phyloP scores from a whole-genome alignment of 2,113 vertebrate species.

The Plotosus lineatus region DNA sequence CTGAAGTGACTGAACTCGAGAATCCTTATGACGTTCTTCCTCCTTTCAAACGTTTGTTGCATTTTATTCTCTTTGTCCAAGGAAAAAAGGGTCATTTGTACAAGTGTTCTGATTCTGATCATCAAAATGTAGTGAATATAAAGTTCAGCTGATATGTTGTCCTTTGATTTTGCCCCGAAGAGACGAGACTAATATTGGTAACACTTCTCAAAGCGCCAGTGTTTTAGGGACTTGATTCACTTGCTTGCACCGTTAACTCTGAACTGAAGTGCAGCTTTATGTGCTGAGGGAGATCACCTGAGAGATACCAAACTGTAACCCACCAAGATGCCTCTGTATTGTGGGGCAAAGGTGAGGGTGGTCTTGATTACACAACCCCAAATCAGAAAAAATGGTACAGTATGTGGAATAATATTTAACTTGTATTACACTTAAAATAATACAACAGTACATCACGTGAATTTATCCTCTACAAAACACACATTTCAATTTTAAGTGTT shows the following conservation, averaged over 20 bases:
- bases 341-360: neutral
- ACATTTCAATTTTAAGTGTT: too few species aligned
- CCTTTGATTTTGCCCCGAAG: neutral
- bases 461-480: too few species aligned
- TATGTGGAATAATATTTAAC: too few species aligned
- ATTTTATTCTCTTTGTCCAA: neutral
- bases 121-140: neutral
- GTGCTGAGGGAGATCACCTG: neutral
- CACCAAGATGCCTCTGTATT: neutral
- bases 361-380: too few species aligned
- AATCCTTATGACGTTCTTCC: constrained; percentile 67
- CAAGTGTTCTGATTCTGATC: neutral
- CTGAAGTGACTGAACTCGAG: constrained; percentile 43
- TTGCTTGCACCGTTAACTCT: neutral
- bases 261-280: neutral
- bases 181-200: neutral
- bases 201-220: neutral
- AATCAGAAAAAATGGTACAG: too few species aligned
- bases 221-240: neutral
- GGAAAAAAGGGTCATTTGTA: neutral
- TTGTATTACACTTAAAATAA: too few species aligned
- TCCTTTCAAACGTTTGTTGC: constrained; percentile 53
- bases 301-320: neutral
- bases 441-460: too few species aligned
- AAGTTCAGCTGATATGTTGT: neutral